Conservation (phyloP, 2,888 invertebrate species). For the Uropetala carovei region DNA sequence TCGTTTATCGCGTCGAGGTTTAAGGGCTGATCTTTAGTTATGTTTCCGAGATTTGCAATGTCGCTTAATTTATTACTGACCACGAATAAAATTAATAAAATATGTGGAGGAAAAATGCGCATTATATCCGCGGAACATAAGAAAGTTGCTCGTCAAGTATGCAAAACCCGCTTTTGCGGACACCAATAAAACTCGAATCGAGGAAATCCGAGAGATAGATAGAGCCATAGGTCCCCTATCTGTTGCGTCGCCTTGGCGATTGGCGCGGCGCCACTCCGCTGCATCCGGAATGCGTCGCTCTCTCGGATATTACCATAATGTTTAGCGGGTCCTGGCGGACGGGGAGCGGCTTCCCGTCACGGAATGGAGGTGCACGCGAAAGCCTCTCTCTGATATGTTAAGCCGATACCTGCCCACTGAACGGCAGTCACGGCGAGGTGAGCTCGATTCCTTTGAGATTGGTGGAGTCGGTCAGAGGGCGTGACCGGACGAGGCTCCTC, state of each 20-base stretch:
- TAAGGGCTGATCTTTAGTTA: too few relatives aligned
- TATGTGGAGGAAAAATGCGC: too few relatives aligned
- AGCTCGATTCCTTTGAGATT: constrained; percentile 17
- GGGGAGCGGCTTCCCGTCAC: not conserved
- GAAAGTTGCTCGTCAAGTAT: too few relatives aligned
- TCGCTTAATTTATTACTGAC: too few relatives aligned
- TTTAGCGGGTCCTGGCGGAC: not conserved
- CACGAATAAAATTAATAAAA: too few relatives aligned
- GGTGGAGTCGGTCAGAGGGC: not conserved
- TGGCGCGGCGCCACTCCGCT: not conserved
- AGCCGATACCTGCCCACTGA: not conserved
- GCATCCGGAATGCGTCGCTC: not conserved
- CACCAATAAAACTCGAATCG: too few relatives aligned
- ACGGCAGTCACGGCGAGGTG: not conserved
- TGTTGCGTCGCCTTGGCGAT: not conserved
- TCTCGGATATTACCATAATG: not conserved
- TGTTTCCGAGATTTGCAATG: too few relatives aligned
- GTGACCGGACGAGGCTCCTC: not conserved
- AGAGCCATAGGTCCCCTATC: not conserved
- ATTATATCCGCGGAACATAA: too few relatives aligned
- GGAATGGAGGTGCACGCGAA: not conserved
- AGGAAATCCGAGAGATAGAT: too few relatives aligned
- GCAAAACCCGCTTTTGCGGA: too few relatives aligned
- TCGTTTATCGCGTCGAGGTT: too few relatives aligned
- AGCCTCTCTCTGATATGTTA: not conserved